Conservation (phyloP, 2,888 invertebrate genomes). For the Quadriops clusia region DNA sequence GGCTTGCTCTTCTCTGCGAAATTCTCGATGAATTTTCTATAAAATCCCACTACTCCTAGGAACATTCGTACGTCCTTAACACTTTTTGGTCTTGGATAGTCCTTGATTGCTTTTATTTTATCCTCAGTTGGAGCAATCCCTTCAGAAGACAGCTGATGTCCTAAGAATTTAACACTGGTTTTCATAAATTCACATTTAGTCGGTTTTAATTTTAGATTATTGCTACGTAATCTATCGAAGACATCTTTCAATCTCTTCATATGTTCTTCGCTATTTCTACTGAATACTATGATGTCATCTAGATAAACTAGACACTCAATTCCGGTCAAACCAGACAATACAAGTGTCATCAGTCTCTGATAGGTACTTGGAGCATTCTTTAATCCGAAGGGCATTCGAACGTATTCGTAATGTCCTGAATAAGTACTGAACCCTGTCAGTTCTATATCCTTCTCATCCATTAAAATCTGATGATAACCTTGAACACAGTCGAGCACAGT, state of each 20-base stretch:
- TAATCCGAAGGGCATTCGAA: slow-evolving; percentile 27
- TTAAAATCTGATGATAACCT: slow-evolving; percentile 25
- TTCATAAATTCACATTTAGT: slow-evolving; percentile 22
- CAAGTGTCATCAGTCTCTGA: slow-evolving; percentile 26
- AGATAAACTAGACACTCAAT: slow-evolving; percentile 19
- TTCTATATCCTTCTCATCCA: slow-evolving; percentile 16
- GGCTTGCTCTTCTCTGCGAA: slow-evolving; percentile 17
- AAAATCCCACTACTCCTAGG: slow-evolving; percentile 24
- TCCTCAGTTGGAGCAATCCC: slow-evolving; percentile 20
- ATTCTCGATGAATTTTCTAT: slow-evolving; percentile 24
- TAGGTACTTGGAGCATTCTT: slow-evolving; percentile 32
- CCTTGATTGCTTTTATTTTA: slow-evolving; percentile 15
- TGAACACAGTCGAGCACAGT: slow-evolving; percentile 24
- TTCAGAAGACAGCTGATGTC: slow-evolving; percentile 20
- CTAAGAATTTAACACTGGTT: slow-evolving; percentile 19
- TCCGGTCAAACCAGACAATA: slow-evolving; percentile 17
- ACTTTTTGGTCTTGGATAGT: slow-evolving; percentile 16
- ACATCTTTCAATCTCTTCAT: slow-evolving; percentile 21
- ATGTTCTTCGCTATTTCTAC: slow-evolving; percentile 20
- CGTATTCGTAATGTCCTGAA: slow-evolving; percentile 25
- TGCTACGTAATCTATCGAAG: slow-evolving; percentile 20
- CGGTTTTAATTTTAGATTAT: slow-evolving; percentile 17
- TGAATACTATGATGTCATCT: slow-evolving; percentile 21
- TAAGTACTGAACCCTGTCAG: slow-evolving; percentile 26
- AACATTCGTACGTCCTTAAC: slow-evolving; percentile 19